Conservation (phyloP, 2,888 invertebrate species). For the Arctia plantaginis region DNA sequence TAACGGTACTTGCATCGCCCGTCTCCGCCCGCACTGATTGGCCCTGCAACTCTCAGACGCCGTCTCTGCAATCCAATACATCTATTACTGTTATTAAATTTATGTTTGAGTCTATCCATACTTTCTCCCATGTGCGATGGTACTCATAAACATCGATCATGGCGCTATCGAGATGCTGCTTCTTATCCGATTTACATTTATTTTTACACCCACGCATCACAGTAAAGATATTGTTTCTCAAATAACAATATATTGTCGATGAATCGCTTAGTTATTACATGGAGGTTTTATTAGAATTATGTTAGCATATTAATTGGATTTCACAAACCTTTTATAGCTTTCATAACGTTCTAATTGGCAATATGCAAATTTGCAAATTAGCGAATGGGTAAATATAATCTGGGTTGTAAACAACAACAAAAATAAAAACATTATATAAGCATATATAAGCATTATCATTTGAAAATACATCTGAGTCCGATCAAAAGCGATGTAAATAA, state of each 20-base stretch:
- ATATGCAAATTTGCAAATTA: conserved; percentile 26
- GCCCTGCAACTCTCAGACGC: conserved; percentile 77
- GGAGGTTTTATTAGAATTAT: conserved; percentile 28
- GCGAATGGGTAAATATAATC: conserved; percentile 8
- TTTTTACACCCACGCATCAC: conserved; percentile 65
- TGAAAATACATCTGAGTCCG: conserved; percentile 23
- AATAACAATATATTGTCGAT: conserved; percentile 36
- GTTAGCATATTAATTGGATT: conserved; percentile 13
- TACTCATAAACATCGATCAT: conserved; percentile 79
- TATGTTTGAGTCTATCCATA: conserved; percentile 74
- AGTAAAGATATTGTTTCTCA: conserved; percentile 51
- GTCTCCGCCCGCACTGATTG: conserved; percentile 66
- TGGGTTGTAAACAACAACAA: conserved; percentile 17
- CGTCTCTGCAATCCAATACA: conserved; percentile 80
- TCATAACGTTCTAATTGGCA: conserved; percentile 18
- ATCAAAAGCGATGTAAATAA: no score
- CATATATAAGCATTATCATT: background rate
- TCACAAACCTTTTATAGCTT: conserved; percentile 16
- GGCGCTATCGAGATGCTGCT: conserved; percentile 65
- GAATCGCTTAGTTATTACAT: conserved; percentile 19
- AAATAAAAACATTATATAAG: conserved; percentile 8
- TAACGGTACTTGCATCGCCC: conserved; percentile 73
- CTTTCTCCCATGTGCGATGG: conserved; percentile 78
- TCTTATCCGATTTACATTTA: conserved; percentile 70
- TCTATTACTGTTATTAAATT: conserved; percentile 84